These are phyloP conservation scores for Trididemnum miniatum DNA, from an alignment of 23 tunicate genomes.

Conservation along the genomic window DNA sequence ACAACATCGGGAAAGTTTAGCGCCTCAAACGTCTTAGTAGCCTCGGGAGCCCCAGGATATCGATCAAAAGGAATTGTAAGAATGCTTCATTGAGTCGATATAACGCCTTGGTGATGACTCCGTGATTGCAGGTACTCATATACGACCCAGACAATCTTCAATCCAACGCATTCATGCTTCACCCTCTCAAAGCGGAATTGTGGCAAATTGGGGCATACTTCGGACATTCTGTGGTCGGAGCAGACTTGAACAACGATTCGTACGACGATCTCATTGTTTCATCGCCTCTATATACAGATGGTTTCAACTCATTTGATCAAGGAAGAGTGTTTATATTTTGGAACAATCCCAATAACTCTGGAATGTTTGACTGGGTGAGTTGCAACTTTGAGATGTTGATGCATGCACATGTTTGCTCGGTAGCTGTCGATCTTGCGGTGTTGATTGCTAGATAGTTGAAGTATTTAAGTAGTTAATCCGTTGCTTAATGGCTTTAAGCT, in stretches of 20 bases:
- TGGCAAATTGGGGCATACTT: constrained; percentile 44
- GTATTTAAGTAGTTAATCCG: no score
- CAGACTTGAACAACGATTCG: constrained; percentile 30
- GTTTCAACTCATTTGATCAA: constrained; percentile 15
- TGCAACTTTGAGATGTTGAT: no score
- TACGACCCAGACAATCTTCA: neutral
- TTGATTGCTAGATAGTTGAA: no score
- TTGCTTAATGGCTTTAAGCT: no score
- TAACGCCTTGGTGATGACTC: no score
- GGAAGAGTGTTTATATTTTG: constrained; percentile 31
- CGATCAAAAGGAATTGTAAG: neutral
- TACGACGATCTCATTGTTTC: constrained; percentile 40
- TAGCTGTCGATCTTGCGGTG: no score
- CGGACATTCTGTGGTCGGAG: constrained; percentile 28
- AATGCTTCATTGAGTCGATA: neutral
- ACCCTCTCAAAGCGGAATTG: neutral
- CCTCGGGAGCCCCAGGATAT: neutral
- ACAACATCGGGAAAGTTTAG: no score
- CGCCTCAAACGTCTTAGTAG: no score
- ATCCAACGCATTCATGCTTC: neutral
- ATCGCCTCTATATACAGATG: constrained; percentile 32
- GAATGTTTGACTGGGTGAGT: no score
- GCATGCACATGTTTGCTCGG: no score
- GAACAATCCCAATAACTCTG: constrained; percentile 8
- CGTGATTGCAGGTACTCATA: no score